These are phyloP conservation scores for Erpobdella octoculata DNA, from an alignment of 2,888 invertebrate species.

Conservation along the genomic window DNA sequence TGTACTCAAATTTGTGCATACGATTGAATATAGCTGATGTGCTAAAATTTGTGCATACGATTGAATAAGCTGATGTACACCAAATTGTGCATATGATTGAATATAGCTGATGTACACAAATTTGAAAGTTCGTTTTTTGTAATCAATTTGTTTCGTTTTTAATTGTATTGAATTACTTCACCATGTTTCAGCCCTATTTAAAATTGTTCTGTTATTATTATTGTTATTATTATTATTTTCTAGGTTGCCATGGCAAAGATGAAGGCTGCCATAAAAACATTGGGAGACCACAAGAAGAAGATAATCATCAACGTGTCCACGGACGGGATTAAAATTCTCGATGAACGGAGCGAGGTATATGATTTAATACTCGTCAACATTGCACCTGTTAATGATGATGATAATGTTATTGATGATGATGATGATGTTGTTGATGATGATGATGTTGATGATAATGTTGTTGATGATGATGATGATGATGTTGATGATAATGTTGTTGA, in stretches of 20 bases:
- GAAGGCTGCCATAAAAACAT: slow-evolving; percentile 23
- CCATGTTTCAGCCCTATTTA: neutral
- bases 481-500: slow-evolving; percentile 12
- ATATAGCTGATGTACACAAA: neutral
- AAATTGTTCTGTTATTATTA: neutral
- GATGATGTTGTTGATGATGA: neutral
- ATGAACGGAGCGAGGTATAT: neutral
- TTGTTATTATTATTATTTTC: neutral
- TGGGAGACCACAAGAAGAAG: slow-evolving; percentile 28
- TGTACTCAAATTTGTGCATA: too few species aligned
- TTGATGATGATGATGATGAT: slow-evolving; percentile 17
- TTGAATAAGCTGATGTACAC: too few species aligned
- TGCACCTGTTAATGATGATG: neutral
- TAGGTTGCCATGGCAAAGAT: slow-evolving; percentile 26
- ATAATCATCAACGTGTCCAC: slow-evolving; percentile 24
- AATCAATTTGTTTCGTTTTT: neutral
- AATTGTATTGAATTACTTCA: neutral
- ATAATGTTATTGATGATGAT: neutral
- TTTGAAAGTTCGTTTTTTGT: neutral
- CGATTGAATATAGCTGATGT: neutral
- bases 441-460: neutral
- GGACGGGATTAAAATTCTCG: slow-evolving; percentile 12
- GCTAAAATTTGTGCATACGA: too few species aligned
- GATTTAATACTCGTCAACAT: neutral
- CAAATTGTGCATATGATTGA: neutral